Conservation (phyloP, 1,140 invertebrate genomes). For the Calephelis nemesis region DNA sequence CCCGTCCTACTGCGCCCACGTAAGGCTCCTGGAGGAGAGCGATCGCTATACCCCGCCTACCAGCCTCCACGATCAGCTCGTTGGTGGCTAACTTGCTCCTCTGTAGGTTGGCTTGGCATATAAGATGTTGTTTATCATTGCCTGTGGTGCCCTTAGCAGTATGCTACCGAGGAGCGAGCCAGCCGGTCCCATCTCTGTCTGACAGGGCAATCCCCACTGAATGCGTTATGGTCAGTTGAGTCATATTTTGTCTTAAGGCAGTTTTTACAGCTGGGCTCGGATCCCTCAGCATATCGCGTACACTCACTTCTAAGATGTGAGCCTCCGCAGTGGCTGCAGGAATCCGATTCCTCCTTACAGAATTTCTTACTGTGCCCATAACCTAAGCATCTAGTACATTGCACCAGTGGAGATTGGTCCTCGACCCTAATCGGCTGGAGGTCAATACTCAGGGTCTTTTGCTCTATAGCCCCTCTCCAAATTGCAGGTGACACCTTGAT, state of each 20-base stretch:
- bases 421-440: too few species aligned
- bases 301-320: too few species aligned
- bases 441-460: too few species aligned
- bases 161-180: too few species aligned
- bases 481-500: neutral
- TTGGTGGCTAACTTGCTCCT: too few species aligned
- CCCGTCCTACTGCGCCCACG: neutral
- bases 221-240: constrained; percentile 8
- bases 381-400: constrained; percentile 17
- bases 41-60: neutral
- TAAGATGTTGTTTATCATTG: neutral
- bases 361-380: too few species aligned
- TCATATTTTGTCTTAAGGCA: too few species aligned
- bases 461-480: too few species aligned
- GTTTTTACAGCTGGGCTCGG: neutral
- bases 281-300: constrained; percentile 9
- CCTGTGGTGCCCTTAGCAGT: neutral
- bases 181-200: too few species aligned
- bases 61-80: neutral
- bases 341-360: constrained; percentile 12
- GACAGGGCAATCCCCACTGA: too few species aligned
- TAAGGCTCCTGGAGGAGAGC: constrained; percentile 20
- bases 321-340: too few species aligned
- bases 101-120: too few species aligned
- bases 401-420: constrained; percentile 20